These are phyloP conservation scores for Callinectes sapidus DNA, from an alignment of 2,888 invertebrate species.

Conservation along the genomic window DNA sequence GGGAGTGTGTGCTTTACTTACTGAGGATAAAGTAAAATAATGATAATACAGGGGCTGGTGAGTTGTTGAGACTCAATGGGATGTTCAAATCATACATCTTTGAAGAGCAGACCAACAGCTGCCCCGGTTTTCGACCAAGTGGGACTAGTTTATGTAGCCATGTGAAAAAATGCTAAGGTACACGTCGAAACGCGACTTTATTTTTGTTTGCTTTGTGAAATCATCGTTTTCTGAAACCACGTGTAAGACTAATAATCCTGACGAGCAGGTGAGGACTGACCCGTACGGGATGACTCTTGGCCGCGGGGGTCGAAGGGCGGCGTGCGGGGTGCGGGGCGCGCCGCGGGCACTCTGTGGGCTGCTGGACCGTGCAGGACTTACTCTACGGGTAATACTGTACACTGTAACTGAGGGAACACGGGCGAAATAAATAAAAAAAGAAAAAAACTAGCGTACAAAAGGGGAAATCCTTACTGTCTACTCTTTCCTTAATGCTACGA, in stretches of 20 bases:
- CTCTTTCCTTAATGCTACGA: conserved; percentile 52
- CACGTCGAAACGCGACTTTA: conserved; percentile 20
- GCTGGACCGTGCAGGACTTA: conserved; percentile 46
- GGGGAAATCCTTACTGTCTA: conserved; percentile 38
- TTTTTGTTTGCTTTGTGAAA: neutral
- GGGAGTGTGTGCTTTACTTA: conserved; percentile 29
- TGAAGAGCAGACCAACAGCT: conserved; percentile 31
- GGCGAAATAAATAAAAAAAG: conserved; percentile 56
- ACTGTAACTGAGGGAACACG: conserved; percentile 48
- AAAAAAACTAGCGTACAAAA: conserved; percentile 55
- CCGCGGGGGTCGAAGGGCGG: neutral
- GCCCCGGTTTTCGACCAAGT: neutral
- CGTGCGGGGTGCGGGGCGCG: conserved; percentile 23
- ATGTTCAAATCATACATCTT: neutral
- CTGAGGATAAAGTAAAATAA: conserved; percentile 37
- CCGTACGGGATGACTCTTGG: conserved; percentile 21
- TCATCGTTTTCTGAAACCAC: neutral
- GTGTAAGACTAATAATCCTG: conserved; percentile 51
- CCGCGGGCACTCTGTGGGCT: conserved; percentile 47
- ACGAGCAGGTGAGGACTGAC: conserved; percentile 54
- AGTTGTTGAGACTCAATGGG: conserved; percentile 8
- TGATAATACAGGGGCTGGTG: conserved; percentile 34
- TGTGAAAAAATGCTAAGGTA: conserved; percentile 31
- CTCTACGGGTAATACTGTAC: conserved; percentile 59
- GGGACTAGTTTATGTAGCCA: conserved; percentile 64